phyloP scores from a whole-genome alignment of 2,888 invertebrate genomes.

The Tenodera sinensis region DNA sequence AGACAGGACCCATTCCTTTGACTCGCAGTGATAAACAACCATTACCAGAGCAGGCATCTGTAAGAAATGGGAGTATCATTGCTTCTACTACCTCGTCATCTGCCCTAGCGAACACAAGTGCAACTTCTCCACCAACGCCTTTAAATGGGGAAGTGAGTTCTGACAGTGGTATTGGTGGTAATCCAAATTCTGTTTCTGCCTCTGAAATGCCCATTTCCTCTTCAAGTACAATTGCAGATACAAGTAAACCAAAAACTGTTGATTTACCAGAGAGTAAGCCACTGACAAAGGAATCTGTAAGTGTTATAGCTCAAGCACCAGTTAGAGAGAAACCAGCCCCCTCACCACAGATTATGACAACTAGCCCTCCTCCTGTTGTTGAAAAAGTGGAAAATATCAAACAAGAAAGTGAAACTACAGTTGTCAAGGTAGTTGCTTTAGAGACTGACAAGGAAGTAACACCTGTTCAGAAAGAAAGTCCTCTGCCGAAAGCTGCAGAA shows the following conservation, averaged over 20 bases:
- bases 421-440: background rate
- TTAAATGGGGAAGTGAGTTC: constrained; percentile 45
- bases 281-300: constrained; percentile 17
- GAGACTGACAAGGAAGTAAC: background rate
- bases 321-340: background rate
- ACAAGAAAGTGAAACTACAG: background rate
- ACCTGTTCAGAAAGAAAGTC: background rate
- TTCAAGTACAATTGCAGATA: background rate
- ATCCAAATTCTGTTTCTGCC: constrained; percentile 42
- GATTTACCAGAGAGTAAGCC: background rate
- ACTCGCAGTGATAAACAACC: constrained; percentile 43
- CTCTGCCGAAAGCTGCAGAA: background rate
- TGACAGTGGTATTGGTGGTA: constrained; percentile 43
- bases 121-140: constrained; percentile 43
- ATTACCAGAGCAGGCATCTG: constrained; percentile 25
- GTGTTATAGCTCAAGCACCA: constrained; percentile 28
- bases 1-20: constrained; percentile 42
- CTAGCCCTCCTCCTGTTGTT: background rate
- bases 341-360: background rate
- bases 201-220: background rate
- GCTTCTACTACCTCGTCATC: constrained; percentile 16
- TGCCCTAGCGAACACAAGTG: constrained; percentile 3
- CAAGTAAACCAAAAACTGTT: constrained; percentile 2
- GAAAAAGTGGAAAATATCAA: background rate
- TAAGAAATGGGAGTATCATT: constrained; percentile 41